Conservation (phyloP, 2,797 vertebrate genomes). For the Oryzias sinensis region DNA sequence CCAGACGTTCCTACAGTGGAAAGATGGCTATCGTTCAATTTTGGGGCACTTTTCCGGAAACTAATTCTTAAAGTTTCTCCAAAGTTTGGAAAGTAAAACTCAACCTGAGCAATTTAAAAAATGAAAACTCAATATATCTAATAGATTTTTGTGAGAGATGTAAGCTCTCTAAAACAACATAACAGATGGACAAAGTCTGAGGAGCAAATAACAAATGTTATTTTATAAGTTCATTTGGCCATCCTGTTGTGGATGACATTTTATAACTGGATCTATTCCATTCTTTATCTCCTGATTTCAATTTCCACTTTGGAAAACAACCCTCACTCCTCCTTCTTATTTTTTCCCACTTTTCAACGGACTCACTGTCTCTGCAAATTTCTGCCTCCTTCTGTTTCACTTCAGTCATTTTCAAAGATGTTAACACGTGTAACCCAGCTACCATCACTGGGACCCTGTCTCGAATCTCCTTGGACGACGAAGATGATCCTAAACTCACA, state of each 20-base stretch:
- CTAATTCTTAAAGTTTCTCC: too few relatives aligned
- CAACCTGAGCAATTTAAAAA: not conserved
- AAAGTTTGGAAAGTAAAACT: not conserved
- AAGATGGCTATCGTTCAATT: slow-evolving; percentile 9
- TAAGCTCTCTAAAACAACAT: too few relatives aligned
- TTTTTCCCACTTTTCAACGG: slow-evolving; percentile 2
- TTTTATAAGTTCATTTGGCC: too few relatives aligned
- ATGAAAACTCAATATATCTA: too few relatives aligned
- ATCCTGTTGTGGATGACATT: too few relatives aligned
- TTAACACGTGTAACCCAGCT: slow-evolving; percentile 95
- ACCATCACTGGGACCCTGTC: slow-evolving; percentile 97
- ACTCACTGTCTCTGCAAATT: not conserved
- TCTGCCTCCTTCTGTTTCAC: slow-evolving; percentile 9
- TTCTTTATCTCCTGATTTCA: not conserved
- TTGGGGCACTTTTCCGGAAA: not conserved
- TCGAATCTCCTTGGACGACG: slow-evolving; percentile 95
- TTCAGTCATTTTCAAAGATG: slow-evolving; percentile 96
- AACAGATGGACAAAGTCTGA: too few relatives aligned
- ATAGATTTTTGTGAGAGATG: too few relatives aligned
- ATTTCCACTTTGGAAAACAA: not conserved
- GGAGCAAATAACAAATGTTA: too few relatives aligned
- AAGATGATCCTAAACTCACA: slow-evolving; percentile 93
- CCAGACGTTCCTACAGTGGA: not conserved
- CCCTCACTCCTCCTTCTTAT: slow-evolving; percentile 2
- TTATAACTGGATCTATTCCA: slow-evolving; percentile 4